Base-by-base conservation (phyloP, 2,888 invertebrate species). In the Caprella mutica region DNA sequence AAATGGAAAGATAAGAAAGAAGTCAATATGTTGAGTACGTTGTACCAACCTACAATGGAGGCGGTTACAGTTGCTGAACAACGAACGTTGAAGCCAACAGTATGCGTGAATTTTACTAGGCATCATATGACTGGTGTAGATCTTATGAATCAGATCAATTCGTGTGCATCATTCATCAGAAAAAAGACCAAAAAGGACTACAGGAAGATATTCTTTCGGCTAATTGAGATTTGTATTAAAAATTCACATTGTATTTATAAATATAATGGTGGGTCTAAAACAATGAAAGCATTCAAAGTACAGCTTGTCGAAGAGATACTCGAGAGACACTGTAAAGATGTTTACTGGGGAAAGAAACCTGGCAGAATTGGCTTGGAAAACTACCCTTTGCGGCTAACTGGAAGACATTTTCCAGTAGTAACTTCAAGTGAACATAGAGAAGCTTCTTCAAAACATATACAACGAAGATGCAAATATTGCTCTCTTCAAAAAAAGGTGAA, bases 1-100 rank as follows among this genome's bases (percentile, higher is more conserved):
- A 52, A 52, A 52, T 52, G 52, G 52, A 52, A 39, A 17, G 52
- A 52, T 38, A 52, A 50, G 29, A 27, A 50, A 50, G 17, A 50
- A 29, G 50, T 50, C 17, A 42, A 42, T n/a, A 46, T 46, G 46
- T 17, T 46, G 6, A 46, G 46, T 17, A 46, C 46, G 9, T 12
- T 46, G 8, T 46, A 46, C 27, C 26, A 46, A n/a, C 6, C 23
- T 46, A 19, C 21, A 8, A 46, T 46, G 46, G 46, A 46, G 17
- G 46, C 6, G 8, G 46, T 46, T 6, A 6, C 6, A 8, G 46
- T 46, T 35, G 52, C 23, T 38, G 52, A 39, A 35, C 9, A 52
- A 35, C 17, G 12, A 38, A 35, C 12, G 21, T 38, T n/a, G 4
- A 39, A 52, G 39, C 52, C 52, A 17, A 35, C 17, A 19, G 52